Evolutionary conservation across 2,888 invertebrate genomes (phyloP), one percentile per base, ranked within the genome.

Genomic region (Ecliptopera silaceata): DNA sequence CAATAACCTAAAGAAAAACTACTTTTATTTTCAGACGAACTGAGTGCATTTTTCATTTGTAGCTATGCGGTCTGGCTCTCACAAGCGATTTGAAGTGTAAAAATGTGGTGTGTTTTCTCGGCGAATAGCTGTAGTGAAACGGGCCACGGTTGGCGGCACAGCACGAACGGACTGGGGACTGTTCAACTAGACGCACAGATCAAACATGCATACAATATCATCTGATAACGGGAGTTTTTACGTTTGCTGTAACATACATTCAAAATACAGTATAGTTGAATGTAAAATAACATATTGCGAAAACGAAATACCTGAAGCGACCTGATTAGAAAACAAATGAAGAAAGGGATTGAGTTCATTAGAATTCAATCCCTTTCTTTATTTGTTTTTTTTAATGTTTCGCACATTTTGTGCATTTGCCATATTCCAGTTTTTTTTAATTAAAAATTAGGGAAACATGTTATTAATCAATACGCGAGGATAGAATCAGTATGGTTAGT

Each of bases 91-190:
- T 85, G 77, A 72, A 74, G 80, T 76, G 78, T 86, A 84, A 87
- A 86, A 87, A 89, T 88, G 88, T 86, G 78, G 79, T 70, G 70
- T 71, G 79, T 87, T 88, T 88, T 83, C 82, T 87, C 85, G 77
- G 68, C 82, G 81, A 90, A 90, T 90, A 89, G 81, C 89, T 90
- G 79, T 79, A 87, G 90, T 89, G 90, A 91, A 91, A 91, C 88
- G 86, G 77, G 76, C 65, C 70, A 87, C 87, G 88, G 75, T 88
- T 74, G 64, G 72, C 54, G 69, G 79, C 74, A 75, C 86, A 78
- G 74, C 81, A 78, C 79, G 74, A 75, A 76, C 63, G 64, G 63
- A 43, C 29, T 55, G 66, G 29, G n/a, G 65, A 61, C 56, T 68
- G 67, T 70, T 74, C 71, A 72, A 71, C 41, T 57, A 53, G 49